Percentiles rank a stretch among this genome's conserved stretches.
These are phyloP conservation scores for Periophthalmus magnuspinnatus DNA, from an alignment of 2,797 vertebrate genomes.

Conservation along the genomic window DNA sequence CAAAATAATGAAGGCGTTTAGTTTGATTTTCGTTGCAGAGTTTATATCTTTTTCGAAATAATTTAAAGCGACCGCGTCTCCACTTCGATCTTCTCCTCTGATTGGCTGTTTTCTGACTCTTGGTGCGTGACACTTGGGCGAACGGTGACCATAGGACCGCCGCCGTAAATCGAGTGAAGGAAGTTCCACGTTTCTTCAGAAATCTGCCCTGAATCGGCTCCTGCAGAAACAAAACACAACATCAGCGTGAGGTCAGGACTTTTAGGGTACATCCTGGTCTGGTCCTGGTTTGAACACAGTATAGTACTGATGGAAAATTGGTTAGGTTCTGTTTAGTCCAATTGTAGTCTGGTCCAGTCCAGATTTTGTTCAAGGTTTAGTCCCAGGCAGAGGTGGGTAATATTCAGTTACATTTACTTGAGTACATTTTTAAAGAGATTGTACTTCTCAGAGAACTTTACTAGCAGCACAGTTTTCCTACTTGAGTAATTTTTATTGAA, in stretches of 20 bases:
- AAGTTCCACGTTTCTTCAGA: constrained; percentile 99
- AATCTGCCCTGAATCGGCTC: constrained; percentile 98
- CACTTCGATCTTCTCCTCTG: constrained; percentile 96
- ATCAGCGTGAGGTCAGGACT: too few species aligned
- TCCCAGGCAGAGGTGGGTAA: not conserved
- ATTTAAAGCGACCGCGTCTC: constrained; percentile 89
- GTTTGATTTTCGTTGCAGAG: constrained; percentile 33
- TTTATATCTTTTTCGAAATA: constrained; percentile 13
- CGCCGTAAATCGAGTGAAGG: constrained; percentile 92
- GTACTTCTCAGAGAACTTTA: too few species aligned
- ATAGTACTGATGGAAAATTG: not conserved
- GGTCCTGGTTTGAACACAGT: not conserved
- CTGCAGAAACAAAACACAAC: constrained; percentile 58
- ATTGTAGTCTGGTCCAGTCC: too few species aligned
- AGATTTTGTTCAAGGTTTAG: not conserved
- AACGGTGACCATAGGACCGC: constrained; percentile 91
- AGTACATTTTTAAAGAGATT: too few species aligned
- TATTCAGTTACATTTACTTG: too few species aligned
- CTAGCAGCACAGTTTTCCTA: too few species aligned
- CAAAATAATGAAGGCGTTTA: constrained; percentile 75
- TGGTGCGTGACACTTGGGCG: constrained; percentile 85
- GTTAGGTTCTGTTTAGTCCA: not conserved
- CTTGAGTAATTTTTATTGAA: too few species aligned
- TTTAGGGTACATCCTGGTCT: not conserved
- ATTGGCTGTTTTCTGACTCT: constrained; percentile 82